These are phyloP conservation scores for Gulo gulo DNA, from an alignment of 2,113 vertebrate species.

Conservation along the genomic window DNA sequence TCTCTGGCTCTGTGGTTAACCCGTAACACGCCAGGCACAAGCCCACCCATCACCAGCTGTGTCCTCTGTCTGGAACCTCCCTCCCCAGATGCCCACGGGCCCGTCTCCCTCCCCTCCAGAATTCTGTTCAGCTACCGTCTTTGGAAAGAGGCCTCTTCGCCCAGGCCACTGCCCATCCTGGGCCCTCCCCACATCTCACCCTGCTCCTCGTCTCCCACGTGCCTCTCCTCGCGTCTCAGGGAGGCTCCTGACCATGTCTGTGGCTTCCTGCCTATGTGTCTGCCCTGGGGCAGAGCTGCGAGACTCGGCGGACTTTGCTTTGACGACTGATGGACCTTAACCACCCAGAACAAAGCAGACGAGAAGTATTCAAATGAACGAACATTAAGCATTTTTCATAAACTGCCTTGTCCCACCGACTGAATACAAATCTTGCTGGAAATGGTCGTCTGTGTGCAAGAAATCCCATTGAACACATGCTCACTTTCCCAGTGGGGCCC, in stretches of 20 bases:
- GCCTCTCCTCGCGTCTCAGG: background rate
- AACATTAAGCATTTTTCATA: background rate
- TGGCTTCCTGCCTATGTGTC: background rate
- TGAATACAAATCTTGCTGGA: too few species aligned
- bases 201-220: accelerated
- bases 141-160: background rate
- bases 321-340: background rate
- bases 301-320: background rate
- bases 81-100: background rate
- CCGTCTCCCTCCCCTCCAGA: background rate
- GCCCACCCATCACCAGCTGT: background rate
- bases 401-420: background rate
- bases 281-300: accelerated
- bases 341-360: background rate
- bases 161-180: accelerated
- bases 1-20: accelerated
- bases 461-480: too few species aligned
- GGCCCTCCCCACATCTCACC: too few species aligned
- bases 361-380: background rate
- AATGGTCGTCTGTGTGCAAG: background rate
- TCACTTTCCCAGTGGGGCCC: background rate
- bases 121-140: too few species aligned
- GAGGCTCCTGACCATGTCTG: accelerated
- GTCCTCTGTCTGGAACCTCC: background rate
- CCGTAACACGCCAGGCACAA: accelerated